Percentiles rank a stretch among this genome's conserved stretches.
Evolutionary conservation across 2,797 vertebrate species (phyloP).

Genomic region (Anas bahamensis): DNA sequence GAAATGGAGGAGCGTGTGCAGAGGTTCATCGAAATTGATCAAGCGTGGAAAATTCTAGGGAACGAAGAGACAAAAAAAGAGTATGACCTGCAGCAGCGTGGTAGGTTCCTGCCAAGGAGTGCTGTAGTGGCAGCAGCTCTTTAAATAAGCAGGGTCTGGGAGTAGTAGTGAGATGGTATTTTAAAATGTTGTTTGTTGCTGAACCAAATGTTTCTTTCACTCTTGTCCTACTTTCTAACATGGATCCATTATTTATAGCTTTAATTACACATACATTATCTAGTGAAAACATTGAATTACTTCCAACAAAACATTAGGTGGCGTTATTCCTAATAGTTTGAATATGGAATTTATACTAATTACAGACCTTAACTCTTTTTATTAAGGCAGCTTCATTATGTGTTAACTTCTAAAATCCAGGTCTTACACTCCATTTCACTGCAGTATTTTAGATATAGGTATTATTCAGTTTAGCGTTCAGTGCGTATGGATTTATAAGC

Average conservation of each 20-base stretch:
- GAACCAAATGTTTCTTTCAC: constrained; percentile 31
- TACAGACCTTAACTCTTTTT: constrained; percentile 15
- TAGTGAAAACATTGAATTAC: constrained; percentile 46
- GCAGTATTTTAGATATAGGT: neutral
- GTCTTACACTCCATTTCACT: neutral
- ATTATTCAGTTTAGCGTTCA: neutral
- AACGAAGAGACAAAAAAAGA: constrained; percentile 85
- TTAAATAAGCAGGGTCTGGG: constrained; percentile 30
- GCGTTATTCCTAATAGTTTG: constrained; percentile 52
- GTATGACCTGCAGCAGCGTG: constrained; percentile 86
- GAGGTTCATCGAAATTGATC: constrained; percentile 88
- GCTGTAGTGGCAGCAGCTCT: constrained; percentile 55
- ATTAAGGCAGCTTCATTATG: constrained; percentile 43
- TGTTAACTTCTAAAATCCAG: neutral
- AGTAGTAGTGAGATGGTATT: constrained; percentile 36
- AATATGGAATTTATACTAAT: constrained; percentile 32
- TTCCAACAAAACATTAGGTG: constrained; percentile 46
- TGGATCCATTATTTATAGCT: constrained; percentile 70
- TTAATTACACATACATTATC: constrained; percentile 48
- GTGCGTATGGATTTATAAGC: neutral
- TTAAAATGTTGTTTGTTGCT: constrained; percentile 57
- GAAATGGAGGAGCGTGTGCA: constrained; percentile 76
- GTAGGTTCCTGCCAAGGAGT: constrained; percentile 78
- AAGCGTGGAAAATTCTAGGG: constrained; percentile 90
- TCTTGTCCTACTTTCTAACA: constrained; percentile 48